A percentile compares a stretch with the other conserved stretches of the same genome.
Conservation (phyloP, 2,113 vertebrate genomes). For the Actenoides lindsayi region DNA sequence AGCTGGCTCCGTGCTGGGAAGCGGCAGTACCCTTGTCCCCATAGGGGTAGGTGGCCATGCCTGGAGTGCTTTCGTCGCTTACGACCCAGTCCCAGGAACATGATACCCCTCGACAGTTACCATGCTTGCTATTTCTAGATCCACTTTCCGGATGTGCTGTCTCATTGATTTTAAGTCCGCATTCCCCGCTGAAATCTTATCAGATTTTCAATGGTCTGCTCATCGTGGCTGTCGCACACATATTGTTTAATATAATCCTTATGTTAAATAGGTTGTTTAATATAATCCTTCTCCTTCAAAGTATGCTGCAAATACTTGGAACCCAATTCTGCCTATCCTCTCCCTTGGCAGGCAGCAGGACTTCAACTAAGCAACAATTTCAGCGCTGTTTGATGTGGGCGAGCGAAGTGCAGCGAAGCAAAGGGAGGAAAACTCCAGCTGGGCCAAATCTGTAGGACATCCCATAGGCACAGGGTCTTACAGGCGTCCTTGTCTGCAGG, state of each 20-base stretch:
- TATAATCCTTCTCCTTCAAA: not conserved
- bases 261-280: not conserved
- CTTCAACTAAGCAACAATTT: not conserved
- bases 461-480: not conserved
- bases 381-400: not conserved
- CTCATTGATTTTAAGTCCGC: not conserved
- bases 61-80: fast-evolving
- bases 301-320: not conserved
- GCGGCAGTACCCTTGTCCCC: not conserved
- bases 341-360: not conserved
- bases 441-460: not conserved
- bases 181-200: not conserved
- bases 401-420: not conserved
- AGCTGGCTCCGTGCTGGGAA: not conserved
- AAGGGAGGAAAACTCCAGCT: not conserved
- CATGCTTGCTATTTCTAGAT: slow-evolving; percentile 1
- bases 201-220: not conserved
- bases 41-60: not conserved
- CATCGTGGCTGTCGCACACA: not conserved
- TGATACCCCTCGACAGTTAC: not conserved
- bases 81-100: not conserved
- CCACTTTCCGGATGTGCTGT: not conserved
- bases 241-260: not conserved
- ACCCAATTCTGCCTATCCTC: not conserved
- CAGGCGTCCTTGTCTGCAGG: not conserved